Evolutionary conservation across 2,888 invertebrate genomes (phyloP).

Genomic region (Aphodius granarius): DNA sequence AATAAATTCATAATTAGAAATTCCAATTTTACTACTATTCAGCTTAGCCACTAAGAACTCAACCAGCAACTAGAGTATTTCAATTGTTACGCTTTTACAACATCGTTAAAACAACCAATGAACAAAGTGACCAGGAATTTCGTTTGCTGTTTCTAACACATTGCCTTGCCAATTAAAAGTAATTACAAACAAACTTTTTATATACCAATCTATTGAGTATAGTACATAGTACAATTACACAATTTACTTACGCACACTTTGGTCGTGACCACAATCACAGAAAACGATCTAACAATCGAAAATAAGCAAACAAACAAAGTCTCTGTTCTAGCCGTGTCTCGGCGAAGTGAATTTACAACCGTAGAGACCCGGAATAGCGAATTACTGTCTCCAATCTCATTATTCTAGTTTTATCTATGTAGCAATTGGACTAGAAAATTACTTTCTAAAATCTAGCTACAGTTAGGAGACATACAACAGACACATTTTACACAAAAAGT

Average conservation of each 20-base stretch:
- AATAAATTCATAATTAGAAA: background rate
- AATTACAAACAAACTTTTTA: background rate
- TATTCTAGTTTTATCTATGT: background rate
- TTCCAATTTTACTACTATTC: too few relatives aligned
- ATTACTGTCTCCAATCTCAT: background rate
- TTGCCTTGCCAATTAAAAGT: background rate
- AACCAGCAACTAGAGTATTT: background rate
- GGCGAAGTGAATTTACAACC: background rate
- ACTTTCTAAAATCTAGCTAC: background rate
- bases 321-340: background rate
- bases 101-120: background rate
- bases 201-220: background rate
- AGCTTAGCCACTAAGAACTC: background rate
- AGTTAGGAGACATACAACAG: background rate
- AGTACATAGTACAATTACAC: background rate
- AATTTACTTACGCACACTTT: background rate
- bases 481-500: background rate
- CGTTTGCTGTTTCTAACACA: background rate
- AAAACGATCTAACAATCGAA: background rate
- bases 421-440: background rate
- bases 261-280: background rate
- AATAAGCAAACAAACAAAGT: background rate
- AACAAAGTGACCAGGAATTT: background rate
- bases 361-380: background rate
- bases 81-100: background rate